Conservation (phyloP, 1,140 invertebrate genomes). For the Pachyrhynchus sulphureomaculatus region DNA sequence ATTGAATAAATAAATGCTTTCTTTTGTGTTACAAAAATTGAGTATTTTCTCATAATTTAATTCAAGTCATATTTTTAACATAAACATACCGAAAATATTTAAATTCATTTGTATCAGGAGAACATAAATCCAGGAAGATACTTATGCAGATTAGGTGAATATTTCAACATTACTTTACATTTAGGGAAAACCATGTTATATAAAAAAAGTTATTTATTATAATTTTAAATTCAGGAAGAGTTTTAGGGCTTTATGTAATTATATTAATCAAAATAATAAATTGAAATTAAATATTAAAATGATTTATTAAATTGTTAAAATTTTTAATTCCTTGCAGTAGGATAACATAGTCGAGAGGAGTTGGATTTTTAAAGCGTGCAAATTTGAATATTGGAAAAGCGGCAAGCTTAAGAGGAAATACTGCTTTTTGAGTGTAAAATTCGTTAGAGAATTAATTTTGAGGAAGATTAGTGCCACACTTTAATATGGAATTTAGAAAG, state of each 20-base stretch:
- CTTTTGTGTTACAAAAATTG: neutral
- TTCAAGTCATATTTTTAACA: neutral
- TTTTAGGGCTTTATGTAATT: neutral
- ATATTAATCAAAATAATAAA: too few relatives aligned
- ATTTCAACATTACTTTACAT: too few relatives aligned
- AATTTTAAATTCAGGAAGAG: neutral
- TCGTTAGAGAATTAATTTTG: too few relatives aligned
- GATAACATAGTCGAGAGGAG: constrained; percentile 2
- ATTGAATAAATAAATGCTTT: neutral
- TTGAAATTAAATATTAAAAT: constrained; percentile 24
- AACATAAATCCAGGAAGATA: too few relatives aligned
- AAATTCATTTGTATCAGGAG: too few relatives aligned
- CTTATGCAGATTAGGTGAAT: too few relatives aligned
- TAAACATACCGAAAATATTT: too few relatives aligned
- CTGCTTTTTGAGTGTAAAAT: too few relatives aligned
- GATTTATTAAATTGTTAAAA: constrained; percentile 30
- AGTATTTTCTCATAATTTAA: neutral
- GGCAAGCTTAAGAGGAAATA: too few relatives aligned
- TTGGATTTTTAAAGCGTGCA: neutral
- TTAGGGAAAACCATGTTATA: too few relatives aligned
- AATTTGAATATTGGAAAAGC: constrained; percentile 15
- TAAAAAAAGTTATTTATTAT: neutral
- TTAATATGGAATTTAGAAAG: too few relatives aligned
- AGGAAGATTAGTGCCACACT: too few relatives aligned
- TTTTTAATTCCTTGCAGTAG: constrained; percentile 20